Conservation (phyloP, 2,888 invertebrate species). For the Julus scanicus region DNA sequence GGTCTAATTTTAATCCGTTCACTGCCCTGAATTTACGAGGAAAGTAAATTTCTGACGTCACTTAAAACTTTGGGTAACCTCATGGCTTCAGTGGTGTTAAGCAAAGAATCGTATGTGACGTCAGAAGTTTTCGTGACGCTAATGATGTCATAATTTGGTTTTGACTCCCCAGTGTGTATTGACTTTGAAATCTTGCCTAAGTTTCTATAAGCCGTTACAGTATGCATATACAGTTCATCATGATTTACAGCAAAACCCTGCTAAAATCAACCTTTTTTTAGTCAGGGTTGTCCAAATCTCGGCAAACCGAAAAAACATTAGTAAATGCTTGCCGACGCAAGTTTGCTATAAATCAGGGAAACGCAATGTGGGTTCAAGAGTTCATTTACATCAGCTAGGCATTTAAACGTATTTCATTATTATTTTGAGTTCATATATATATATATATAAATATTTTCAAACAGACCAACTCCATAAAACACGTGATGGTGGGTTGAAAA, state of each 20-base stretch:
- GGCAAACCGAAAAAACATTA: not conserved
- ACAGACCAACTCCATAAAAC: conserved; percentile 19
- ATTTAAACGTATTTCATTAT: conserved; percentile 11
- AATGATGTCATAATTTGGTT: no score
- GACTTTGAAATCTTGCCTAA: not conserved
- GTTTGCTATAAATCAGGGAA: not conserved
- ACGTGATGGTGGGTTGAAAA: not conserved
- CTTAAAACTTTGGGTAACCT: no score
- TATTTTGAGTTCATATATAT: conserved; percentile 10
- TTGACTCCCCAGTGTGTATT: not conserved
- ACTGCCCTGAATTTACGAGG: no score
- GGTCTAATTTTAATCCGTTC: no score
- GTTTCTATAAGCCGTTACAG: not conserved
- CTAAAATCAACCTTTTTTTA: not conserved
- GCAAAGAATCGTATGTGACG: no score
- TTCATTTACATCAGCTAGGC: conserved; percentile 8
- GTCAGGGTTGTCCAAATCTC: not conserved
- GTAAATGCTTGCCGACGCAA: not conserved
- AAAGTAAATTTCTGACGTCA: no score
- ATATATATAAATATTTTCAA: not conserved
- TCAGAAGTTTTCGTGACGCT: no score
- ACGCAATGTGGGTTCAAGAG: not conserved
- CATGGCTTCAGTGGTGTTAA: no score
- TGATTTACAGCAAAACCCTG: not conserved
- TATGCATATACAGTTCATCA: not conserved